A percentile compares a stretch with the other conserved stretches of the same genome.
These are phyloP conservation scores for Pachyseris speciosa DNA, from an alignment of 64 coral and sea anemone genomes.

Conservation along the genomic window DNA sequence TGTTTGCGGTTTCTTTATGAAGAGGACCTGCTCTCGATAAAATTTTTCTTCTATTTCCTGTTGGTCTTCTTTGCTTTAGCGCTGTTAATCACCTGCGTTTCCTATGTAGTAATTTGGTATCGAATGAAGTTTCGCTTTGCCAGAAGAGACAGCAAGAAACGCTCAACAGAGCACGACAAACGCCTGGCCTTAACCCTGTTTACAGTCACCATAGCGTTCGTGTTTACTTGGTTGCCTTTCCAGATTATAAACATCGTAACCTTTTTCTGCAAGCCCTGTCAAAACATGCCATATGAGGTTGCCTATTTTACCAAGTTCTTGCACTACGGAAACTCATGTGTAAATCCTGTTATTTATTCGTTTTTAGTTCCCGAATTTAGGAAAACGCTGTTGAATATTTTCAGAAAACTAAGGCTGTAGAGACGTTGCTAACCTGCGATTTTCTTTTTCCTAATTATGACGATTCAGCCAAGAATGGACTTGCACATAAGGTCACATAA, in stretches of 20 bases:
- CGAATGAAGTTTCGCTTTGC: conserved; percentile 89
- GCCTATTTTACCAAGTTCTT: conserved; percentile 82
- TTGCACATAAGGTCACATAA: too few relatives aligned
- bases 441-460: too few relatives aligned
- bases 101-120: conserved; percentile 78
- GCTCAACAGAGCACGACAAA: conserved; percentile 71
- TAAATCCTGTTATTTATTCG: conserved; percentile 91
- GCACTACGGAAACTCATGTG: conserved; percentile 83
- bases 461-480: too few relatives aligned
- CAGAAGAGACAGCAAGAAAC: conserved; percentile 56
- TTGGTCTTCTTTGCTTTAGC: conserved; percentile 71
- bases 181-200: conserved; percentile 81
- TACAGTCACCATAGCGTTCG: conserved; percentile 75
- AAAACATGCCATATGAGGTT: conserved; percentile 67
- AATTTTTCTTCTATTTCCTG: conserved; percentile 85
- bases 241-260: conserved; percentile 81
- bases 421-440: not conserved
- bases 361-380: conserved; percentile 89
- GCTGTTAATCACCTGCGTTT: conserved; percentile 70
- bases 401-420: not conserved
- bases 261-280: conserved; percentile 81
- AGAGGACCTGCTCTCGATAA: conserved; percentile 55
- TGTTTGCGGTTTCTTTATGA: conserved; percentile 61
- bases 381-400: conserved; percentile 60
- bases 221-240: conserved; percentile 90